A percentile compares a stretch with the other conserved stretches of the same genome.
Conservation (phyloP, 2,888 invertebrate species). For the Noctua janthe region DNA sequence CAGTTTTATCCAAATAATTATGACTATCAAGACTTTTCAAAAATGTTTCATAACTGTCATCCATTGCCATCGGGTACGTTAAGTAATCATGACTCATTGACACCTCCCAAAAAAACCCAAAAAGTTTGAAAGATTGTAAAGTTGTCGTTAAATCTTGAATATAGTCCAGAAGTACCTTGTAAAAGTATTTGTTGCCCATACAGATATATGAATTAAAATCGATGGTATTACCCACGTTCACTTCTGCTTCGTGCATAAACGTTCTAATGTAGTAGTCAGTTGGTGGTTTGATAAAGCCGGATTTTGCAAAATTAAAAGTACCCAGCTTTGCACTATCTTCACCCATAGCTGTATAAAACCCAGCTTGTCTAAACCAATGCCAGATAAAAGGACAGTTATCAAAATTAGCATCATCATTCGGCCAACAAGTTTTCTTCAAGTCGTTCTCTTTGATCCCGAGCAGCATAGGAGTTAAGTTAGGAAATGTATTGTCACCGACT, state of each 20-base stretch:
- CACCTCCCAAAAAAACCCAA: constrained; percentile 96
- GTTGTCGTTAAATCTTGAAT: constrained; percentile 91
- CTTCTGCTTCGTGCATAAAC: constrained; percentile 93
- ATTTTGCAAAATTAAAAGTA: constrained; percentile 94
- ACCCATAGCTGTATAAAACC: constrained; percentile 94
- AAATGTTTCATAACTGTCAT: constrained; percentile 91
- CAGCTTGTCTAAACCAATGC: constrained; percentile 93
- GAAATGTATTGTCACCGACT: constrained; percentile 98
- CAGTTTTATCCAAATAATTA: constrained; percentile 92
- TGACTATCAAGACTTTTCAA: constrained; percentile 88
- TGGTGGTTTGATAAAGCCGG: constrained; percentile 94
- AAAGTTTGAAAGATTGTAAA: constrained; percentile 91
- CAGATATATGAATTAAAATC: constrained; percentile 93
- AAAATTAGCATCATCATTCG: constrained; percentile 90
- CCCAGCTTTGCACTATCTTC: constrained; percentile 96
- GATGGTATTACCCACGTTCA: constrained; percentile 91
- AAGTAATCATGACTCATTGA: constrained; percentile 96
- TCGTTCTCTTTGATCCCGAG: constrained; percentile 93
- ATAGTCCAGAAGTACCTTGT: constrained; percentile 93
- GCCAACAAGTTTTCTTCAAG: constrained; percentile 92
- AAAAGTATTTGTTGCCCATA: constrained; percentile 92
- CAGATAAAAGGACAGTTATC: constrained; percentile 96
- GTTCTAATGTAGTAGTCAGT: constrained; percentile 96
- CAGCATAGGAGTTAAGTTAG: constrained; percentile 95
- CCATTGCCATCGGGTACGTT: constrained; percentile 94